A percentile compares a stretch with the other conserved stretches of the same genome.
These are phyloP conservation scores for Spodoptera littoralis DNA, from an alignment of 2,888 invertebrate species.

Conservation along the genomic window DNA sequence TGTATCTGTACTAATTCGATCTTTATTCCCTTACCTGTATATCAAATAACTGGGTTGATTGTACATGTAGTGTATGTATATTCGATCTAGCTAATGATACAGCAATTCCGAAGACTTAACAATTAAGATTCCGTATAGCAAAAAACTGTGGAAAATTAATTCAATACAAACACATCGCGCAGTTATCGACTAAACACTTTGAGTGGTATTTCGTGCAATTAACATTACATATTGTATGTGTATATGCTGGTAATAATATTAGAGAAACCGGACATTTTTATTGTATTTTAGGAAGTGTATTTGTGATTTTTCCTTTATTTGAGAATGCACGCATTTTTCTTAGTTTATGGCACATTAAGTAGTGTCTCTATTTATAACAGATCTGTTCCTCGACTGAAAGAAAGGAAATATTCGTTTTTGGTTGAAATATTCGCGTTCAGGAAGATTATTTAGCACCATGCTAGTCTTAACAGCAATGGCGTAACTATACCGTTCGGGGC, in stretches of 20 bases:
- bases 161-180: slow-evolving; percentile 51
- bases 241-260: slow-evolving; percentile 18
- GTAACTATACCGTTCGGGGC: too few species aligned
- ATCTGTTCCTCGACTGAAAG: too few species aligned
- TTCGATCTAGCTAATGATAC: slow-evolving; percentile 21
- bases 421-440: too few species aligned
- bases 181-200: slow-evolving; percentile 40
- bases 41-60: too few species aligned
- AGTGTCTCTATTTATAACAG: too few species aligned
- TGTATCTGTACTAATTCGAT: too few species aligned
- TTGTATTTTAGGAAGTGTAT: slow-evolving; percentile 1
- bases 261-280: slow-evolving; percentile 37
- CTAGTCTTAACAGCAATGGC: too few species aligned
- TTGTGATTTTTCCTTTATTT: slow-evolving; percentile 14
- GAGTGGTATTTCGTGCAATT: slow-evolving; percentile 56
- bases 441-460: too few species aligned
- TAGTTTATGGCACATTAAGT: too few species aligned
- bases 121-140: slow-evolving; percentile 38
- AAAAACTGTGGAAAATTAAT: slow-evolving; percentile 51
- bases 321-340: slow-evolving; percentile 3
- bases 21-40: too few species aligned
- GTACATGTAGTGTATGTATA: not conserved
- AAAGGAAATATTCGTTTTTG: too few species aligned
- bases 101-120: slow-evolving; percentile 32
- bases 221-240: slow-evolving; percentile 40